Conservation (phyloP, 2,113 vertebrate species). For the Pandion haliaetus region DNA sequence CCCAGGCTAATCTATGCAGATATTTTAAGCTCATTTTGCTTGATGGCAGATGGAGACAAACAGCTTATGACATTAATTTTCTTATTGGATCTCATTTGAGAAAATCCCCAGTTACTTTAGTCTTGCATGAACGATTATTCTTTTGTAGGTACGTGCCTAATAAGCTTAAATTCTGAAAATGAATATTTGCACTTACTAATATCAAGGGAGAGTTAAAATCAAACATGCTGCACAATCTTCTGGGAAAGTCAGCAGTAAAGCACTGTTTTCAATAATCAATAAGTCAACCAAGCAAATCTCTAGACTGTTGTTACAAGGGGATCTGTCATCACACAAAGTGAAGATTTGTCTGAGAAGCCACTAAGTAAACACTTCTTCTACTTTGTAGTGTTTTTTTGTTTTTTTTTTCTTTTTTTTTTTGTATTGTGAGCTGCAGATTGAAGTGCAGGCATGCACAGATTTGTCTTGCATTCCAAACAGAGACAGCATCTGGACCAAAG, state of each 20-base stretch:
- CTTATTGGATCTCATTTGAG: conserved; percentile 34
- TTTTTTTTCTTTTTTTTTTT: neutral
- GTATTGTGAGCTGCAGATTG: neutral
- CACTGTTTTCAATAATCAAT: conserved; percentile 58
- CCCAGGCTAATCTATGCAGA: neutral
- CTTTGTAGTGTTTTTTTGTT: neutral
- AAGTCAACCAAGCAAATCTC: conserved; percentile 49
- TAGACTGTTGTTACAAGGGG: conserved; percentile 4
- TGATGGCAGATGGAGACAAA: conserved; percentile 33
- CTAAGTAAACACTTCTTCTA: conserved; percentile 34
- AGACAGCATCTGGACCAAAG: neutral
- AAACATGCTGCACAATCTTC: neutral
- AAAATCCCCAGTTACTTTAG: neutral
- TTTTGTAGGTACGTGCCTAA: neutral
- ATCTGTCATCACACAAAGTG: neutral
- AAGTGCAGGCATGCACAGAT: neutral
- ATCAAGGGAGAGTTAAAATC: conserved; percentile 39
- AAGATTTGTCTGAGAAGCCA: conserved; percentile 15
- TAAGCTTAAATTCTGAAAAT: conserved; percentile 36
- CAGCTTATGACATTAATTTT: conserved; percentile 24
- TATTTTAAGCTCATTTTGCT: neutral
- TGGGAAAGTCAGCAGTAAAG: conserved; percentile 17
- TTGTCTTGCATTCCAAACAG: neutral
- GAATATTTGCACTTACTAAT: conserved; percentile 27
- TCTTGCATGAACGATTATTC: neutral